Percentiles rank a stretch among this genome's conserved stretches.
Conservation (phyloP, 1,140 invertebrate species). For the Tetramorium simillimum region DNA sequence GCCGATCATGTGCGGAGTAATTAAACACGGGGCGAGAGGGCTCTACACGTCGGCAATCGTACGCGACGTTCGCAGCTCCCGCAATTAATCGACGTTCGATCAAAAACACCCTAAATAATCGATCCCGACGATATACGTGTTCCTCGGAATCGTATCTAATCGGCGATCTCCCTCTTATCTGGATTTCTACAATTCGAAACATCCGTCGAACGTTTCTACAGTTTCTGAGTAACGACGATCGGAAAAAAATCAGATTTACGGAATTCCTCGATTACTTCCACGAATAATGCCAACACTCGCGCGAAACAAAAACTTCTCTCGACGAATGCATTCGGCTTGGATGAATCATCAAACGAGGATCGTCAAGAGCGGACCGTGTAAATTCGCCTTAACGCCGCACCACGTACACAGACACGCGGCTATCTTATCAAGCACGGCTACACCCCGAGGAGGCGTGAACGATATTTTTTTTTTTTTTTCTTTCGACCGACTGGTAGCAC, state of each 20-base stretch:
- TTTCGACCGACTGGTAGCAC: slow-evolving; percentile 50
- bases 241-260: background rate
- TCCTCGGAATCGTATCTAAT: background rate
- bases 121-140: background rate
- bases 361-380: background rate
- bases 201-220: background rate
- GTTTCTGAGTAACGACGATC: background rate
- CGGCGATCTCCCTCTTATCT: background rate
- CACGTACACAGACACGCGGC: slow-evolving; percentile 24
- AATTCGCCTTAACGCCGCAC: slow-evolving; percentile 54
- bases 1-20: slow-evolving; percentile 6
- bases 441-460: slow-evolving; percentile 71
- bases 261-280: background rate
- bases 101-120: background rate
- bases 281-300: background rate
- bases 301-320: background rate
- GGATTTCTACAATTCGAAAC: background rate
- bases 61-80: background rate
- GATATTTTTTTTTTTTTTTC: slow-evolving; percentile 66
- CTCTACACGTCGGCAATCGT: background rate
- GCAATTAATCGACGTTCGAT: background rate
- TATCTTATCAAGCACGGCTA: slow-evolving; percentile 72
- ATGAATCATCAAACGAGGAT: slow-evolving; percentile 8
- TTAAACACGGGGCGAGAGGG: background rate
- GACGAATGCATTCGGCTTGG: background rate